Evolutionary conservation across 2,888 invertebrate species (phyloP).

Genomic region (Patella pellucida): DNA sequence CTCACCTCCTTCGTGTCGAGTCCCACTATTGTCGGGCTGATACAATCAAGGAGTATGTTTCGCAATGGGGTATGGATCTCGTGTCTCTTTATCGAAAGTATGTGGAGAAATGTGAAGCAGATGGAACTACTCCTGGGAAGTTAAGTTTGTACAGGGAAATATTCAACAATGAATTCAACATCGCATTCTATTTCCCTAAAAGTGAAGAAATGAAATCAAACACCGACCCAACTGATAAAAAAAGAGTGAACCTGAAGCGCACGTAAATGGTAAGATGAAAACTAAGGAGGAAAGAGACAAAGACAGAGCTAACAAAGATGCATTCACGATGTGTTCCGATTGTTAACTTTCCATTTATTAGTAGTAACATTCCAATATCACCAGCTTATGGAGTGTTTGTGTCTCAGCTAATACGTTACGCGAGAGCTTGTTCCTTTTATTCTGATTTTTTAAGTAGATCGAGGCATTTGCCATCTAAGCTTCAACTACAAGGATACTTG

Average conservation of each 20-base stretch:
- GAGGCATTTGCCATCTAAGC: too few species aligned
- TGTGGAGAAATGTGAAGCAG: conserved; percentile 16
- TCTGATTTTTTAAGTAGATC: too few species aligned
- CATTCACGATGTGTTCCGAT: conserved; percentile 12
- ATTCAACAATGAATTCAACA: conserved; percentile 29
- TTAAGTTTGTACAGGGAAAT: conserved; percentile 27
- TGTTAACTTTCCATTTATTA: too few species aligned
- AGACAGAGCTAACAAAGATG: too few species aligned
- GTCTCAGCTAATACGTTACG: too few species aligned
- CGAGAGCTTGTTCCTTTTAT: too few species aligned
- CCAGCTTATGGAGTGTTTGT: too few species aligned
- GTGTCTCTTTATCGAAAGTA: conserved; percentile 18
- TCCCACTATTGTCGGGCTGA: conserved; percentile 19
- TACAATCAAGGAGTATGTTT: conserved; percentile 15
- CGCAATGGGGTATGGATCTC: conserved; percentile 15
- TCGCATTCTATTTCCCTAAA: conserved; percentile 20
- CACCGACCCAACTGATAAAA: not conserved
- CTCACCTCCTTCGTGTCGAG: conserved; percentile 13
- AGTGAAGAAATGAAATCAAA: conserved; percentile 13
- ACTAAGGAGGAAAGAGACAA: too few species aligned
- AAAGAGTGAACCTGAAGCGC: not conserved
- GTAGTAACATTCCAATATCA: too few species aligned
- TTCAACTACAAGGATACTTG: too few species aligned
- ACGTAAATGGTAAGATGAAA: not conserved
- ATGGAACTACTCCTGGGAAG: conserved; percentile 16